Base-by-base conservation (phyloP, 2,888 invertebrate species). In the Synanthedon formicaeformis region DNA sequence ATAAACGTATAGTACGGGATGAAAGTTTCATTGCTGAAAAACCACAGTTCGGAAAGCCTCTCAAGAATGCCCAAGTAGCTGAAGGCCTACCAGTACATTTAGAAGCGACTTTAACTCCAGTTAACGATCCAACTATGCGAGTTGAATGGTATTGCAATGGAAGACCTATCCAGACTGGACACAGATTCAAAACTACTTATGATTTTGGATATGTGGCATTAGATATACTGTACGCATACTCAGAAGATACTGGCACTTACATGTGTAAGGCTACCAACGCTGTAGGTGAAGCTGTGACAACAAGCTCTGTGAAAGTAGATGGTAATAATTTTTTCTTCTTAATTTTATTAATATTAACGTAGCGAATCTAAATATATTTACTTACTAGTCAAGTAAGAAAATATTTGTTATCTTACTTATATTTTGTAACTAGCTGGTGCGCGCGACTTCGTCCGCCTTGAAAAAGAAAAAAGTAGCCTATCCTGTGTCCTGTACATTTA, bases 71-170 rank as follows among this genome's bases (percentile, higher is more conserved):
- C 61, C 93, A 94, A 66, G 90, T 96, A 13, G 90, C 93, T 11
- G 98, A 98, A 85, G 97, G 97, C 18, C 90, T 91, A 56, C 94
- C 94, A 53, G 94, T 96, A 54, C 98, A 98, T 78, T 87, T 98
- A 64, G 98, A 98, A 84, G 97, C 97, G 0, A 97, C 97, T 4
- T 87, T 99, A 40, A 96, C 97, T 0, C 99, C 99, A 0, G 96
- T 98, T 41, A 98, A 98, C 68, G 99, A 99, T 79, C 97, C 99
- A 4, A 97, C 97, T 8, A 98, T 99, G 98, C 93, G 93, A 62
- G 97, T 99, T 10, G 98, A 99, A 85, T 99, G 99, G 99, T 98
- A 92, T 85, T 94, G 96, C 78, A 96, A 99, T 81, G 98, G 97
- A 52, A 90, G 93, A 67, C 97, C 98, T 2, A 92, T 99, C 66